Percentiles rank a stretch among this genome's conserved stretches.
Conservation (phyloP, 2,797 vertebrate genomes). For the Eidolon dupreanum region DNA sequence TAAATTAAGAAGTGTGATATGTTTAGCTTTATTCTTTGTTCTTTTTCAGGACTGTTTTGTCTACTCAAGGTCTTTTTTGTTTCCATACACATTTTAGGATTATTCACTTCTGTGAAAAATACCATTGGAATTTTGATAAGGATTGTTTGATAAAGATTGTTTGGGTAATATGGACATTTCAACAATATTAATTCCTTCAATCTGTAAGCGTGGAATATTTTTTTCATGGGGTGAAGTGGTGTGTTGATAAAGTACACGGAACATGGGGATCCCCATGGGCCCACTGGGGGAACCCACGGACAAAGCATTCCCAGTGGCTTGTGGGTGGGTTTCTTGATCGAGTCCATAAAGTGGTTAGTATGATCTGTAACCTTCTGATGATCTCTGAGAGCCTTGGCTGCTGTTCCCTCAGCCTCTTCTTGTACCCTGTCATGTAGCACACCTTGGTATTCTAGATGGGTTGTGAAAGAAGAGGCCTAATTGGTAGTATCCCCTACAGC, state of each 20-base stretch:
- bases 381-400: neutral
- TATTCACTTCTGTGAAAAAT: neutral
- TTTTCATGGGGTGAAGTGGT: neutral
- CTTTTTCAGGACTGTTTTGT: neutral
- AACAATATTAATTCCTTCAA: neutral
- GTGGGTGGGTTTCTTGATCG: neutral
- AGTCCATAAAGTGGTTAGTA: neutral
- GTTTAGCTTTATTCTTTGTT: neutral
- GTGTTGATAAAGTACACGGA: neutral
- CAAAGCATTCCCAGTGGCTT: neutral
- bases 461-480: neutral
- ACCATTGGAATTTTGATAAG: neutral
- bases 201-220: neutral
- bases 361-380: neutral
- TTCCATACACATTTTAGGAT: neutral
- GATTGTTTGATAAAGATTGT: neutral
- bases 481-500: neutral
- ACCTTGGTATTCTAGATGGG: neutral
- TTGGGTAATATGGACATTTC: neutral
- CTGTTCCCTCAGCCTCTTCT: neutral
- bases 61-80: neutral
- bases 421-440: no score
- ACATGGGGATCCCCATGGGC: no score
- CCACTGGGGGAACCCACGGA: neutral
- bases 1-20: neutral